Conservation (phyloP, 1,140 invertebrate species). For the Macrosteles quadrilineatus region DNA sequence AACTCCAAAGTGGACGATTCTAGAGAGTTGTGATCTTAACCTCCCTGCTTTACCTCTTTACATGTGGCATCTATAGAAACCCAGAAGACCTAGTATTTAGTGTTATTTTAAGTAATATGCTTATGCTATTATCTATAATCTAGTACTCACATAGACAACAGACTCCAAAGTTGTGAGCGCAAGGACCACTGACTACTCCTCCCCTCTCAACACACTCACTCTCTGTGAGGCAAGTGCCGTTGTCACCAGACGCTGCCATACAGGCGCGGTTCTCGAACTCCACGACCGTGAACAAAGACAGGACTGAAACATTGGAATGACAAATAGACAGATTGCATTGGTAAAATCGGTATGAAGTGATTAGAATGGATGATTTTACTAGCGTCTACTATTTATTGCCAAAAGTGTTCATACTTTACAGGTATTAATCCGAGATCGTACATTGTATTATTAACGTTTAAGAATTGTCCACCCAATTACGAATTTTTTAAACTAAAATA, state of each 20-base stretch:
- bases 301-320: slow-evolving; percentile 54
- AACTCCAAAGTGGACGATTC: no score
- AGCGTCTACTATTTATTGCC: not conserved
- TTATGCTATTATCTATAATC: no score
- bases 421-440: not conserved
- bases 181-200: slow-evolving; percentile 70
- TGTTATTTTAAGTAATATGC: no score
- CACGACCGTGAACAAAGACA: slow-evolving; percentile 73
- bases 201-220: slow-evolving; percentile 66
- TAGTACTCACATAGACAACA: slow-evolving; percentile 70
- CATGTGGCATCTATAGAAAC: no score
- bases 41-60: no score
- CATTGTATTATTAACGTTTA: not conserved
- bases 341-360: not conserved
- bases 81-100: no score
- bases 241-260: slow-evolving; percentile 67
- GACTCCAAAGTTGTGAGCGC: slow-evolving; percentile 72
- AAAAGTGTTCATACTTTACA: not conserved
- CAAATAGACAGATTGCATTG: not conserved
- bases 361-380: not conserved
- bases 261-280: slow-evolving; percentile 71
- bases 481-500: no score
- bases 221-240: slow-evolving; percentile 71
- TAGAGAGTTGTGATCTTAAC: no score
- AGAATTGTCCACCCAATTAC: not conserved